Evolutionary conservation across 2,888 invertebrate genomes (phyloP), one percentile per base, ranked within the genome.

Genomic region (Drosophila hamatofila): DNA sequence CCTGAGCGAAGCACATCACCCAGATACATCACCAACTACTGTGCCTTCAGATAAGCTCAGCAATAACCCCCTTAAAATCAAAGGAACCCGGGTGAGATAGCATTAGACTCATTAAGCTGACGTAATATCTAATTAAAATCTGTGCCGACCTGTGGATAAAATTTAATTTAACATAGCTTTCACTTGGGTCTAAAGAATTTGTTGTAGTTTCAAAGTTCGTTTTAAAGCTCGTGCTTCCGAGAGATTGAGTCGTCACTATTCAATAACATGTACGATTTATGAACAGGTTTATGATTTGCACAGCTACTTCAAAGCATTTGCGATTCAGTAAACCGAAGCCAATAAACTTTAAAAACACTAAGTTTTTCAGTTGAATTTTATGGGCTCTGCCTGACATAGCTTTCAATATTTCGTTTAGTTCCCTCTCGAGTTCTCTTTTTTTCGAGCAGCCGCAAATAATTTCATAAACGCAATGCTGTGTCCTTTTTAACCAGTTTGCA

Each of bases 101-200:
- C 67, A 72, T 82, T 71, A 72, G 66, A 59, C 81, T 72, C 83
- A 79, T 88, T 86, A 79, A 72, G 78, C 61, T 61, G 75, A 72
- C 80, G 80, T 81, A 81, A 88, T 73, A 72, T 75, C 75, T 88
- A 85, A 88, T 86, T 83, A 86, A 81, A 86, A 84, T 75, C 75
- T 52, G 61, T 58, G 69, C 68, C 66, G 35, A 63, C 39, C 67
- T 59, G n/a, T 67, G 71, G 59, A 68, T 67, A 65, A 80, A 78
- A 33, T 81, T 66, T 62, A 73, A 81, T 78, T 84, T 78, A 18
- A 44, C 67, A 42, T 5, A 11, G 41, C 1, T 12, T 42, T n/a
- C 4, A 14, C 35, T 33, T 44, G 41, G 0, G 33, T 48, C 44
- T 8, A 35, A 23, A 44, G 30, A 7, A 27, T 18, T 48, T 66